Evolutionary conservation across 1,140 invertebrate genomes (phyloP).

Genomic region (Heliconius nattereri): DNA sequence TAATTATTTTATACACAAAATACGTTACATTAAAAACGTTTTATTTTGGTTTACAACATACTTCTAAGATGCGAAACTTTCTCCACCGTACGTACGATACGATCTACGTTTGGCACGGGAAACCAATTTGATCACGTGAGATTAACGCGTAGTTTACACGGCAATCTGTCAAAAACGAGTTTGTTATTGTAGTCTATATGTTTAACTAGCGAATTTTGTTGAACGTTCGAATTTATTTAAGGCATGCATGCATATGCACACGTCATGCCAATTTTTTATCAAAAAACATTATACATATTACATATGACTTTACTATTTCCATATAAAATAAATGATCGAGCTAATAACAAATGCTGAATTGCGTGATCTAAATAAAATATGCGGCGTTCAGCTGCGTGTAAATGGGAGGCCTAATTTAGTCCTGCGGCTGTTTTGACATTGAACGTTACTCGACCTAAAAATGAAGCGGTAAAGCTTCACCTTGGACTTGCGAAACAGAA

Average conservation of each 20-base stretch:
- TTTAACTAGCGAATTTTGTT: neutral
- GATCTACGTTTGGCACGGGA: neutral
- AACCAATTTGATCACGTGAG: constrained; percentile 5
- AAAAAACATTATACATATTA: neutral
- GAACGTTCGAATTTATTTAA: neutral
- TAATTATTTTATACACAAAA: neutral
- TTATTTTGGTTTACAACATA: neutral
- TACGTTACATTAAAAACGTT: neutral
- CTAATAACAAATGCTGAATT: neutral
- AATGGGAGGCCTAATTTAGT: constrained; percentile 58
- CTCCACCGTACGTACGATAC: neutral
- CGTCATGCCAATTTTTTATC: neutral
- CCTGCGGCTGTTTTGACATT: constrained; percentile 74
- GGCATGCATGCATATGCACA: neutral
- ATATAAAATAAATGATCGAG: neutral
- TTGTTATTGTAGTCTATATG: neutral
- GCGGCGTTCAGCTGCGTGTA: constrained; percentile 39
- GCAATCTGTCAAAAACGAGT: constrained; percentile 3
- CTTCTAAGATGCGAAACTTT: neutral
- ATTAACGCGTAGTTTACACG: constrained; percentile 1
- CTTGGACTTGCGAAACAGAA: constrained; percentile 69
- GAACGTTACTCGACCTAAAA: constrained; percentile 68
- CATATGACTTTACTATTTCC: no score
- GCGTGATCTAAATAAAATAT: constrained; percentile 42
- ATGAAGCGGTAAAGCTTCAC: constrained; percentile 56